A percentile compares a stretch with the other conserved stretches of the same genome.
phyloP scores from a whole-genome alignment of 2,113 vertebrate species.

The Gopherus evgoodei region DNA sequence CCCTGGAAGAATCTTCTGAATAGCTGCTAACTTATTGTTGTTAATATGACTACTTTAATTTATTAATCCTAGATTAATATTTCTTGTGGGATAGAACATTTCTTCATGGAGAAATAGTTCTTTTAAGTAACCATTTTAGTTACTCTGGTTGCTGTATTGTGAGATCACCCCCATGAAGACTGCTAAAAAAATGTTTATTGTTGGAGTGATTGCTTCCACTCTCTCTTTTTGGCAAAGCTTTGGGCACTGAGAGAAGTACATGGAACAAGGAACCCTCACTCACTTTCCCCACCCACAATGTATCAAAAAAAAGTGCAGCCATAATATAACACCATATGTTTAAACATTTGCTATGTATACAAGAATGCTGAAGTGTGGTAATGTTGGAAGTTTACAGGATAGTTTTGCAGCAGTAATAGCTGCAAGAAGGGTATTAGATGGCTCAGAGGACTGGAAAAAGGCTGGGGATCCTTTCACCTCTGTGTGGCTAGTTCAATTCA shows the following conservation, averaged over 20 bases:
- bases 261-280: constrained; percentile 54
- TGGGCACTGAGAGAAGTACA: constrained; percentile 52
- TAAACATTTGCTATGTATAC: constrained; percentile 60
- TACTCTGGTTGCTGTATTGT: constrained; percentile 43
- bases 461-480: constrained; percentile 16
- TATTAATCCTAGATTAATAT: constrained; percentile 36
- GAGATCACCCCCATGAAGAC: constrained; percentile 63
- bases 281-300: constrained; percentile 59
- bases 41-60: background rate
- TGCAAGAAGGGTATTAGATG: constrained; percentile 9
- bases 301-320: constrained; percentile 9
- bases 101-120: constrained; percentile 32
- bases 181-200: constrained; percentile 65
- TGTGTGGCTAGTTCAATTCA: background rate
- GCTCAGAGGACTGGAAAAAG: background rate
- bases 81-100: constrained; percentile 39
- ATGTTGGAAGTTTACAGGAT: constrained; percentile 30
- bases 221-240: constrained; percentile 56
- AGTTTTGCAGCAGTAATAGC: background rate
- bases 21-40: background rate
- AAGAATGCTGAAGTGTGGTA: constrained; percentile 68
- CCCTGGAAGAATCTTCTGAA: background rate
- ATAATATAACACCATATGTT: constrained; percentile 41
- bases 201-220: constrained; percentile 71
- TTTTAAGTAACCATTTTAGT: constrained; percentile 30